These are phyloP conservation scores for Pocillopora damicornis DNA, from an alignment of 64 coral and sea anemone genomes.

Conservation along the genomic window DNA sequence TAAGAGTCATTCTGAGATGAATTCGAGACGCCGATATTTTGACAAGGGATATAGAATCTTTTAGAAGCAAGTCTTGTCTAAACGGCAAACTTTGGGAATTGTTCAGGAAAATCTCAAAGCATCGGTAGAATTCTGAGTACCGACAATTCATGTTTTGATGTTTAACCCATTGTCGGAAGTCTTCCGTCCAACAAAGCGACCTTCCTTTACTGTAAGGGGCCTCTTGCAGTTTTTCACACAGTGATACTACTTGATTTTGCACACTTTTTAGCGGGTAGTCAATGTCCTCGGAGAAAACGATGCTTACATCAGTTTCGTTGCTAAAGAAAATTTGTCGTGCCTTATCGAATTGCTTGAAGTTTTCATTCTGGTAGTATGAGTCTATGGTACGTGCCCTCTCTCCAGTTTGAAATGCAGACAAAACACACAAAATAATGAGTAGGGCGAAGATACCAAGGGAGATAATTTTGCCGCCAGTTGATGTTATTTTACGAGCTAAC, in stretches of 20 bases:
- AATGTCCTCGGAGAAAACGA: neutral
- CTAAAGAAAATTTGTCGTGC: neutral
- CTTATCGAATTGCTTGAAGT: neutral
- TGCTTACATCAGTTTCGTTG: neutral
- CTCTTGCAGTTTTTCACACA: neutral
- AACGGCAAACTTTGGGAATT: neutral
- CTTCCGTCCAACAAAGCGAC: slow-evolving; percentile 8
- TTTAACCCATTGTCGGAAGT: neutral
- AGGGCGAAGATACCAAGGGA: neutral
- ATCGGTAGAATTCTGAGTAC: neutral
- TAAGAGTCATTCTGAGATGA: neutral
- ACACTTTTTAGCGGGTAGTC: neutral
- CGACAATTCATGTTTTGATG: neutral
- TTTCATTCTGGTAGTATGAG: neutral
- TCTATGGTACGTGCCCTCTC: neutral
- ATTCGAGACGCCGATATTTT: slow-evolving; percentile 11
- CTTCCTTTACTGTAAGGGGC: neutral
- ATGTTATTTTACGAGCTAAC: too few relatives aligned
- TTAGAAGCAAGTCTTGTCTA: slow-evolving; percentile 1
- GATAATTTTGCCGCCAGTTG: neutral
- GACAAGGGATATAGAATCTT: neutral
- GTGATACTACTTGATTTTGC: neutral
- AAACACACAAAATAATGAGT: neutral
- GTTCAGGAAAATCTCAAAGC: neutral
- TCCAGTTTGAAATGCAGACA: neutral